Evolutionary conservation across 2,888 invertebrate species (phyloP).

Genomic region (Drosophila acutilabella): DNA sequence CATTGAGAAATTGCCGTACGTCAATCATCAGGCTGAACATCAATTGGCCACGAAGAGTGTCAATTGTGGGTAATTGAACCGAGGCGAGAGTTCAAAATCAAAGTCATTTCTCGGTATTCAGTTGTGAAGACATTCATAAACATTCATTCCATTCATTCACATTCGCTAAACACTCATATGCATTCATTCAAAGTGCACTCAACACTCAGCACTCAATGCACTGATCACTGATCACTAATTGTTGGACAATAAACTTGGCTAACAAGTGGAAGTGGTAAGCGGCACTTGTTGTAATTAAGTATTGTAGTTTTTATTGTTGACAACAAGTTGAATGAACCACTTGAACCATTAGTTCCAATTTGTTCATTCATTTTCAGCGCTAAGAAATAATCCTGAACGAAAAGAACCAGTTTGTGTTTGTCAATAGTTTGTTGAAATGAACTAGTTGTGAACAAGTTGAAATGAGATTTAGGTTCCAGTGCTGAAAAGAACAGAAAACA

Average conservation of each 20-base stretch:
- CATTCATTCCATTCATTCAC: neutral
- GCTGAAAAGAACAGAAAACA: too few relatives aligned
- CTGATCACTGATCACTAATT: slow-evolving; percentile 33
- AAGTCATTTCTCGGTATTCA: slow-evolving; percentile 27
- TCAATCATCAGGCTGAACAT: slow-evolving; percentile 16
- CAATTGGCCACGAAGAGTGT: slow-evolving; percentile 35
- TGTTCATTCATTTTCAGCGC: slow-evolving; percentile 17
- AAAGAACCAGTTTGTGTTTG: neutral
- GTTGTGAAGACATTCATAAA: neutral
- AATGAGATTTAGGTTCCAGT: too few relatives aligned
- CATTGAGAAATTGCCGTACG: slow-evolving; percentile 1
- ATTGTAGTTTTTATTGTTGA: slow-evolving; percentile 5
- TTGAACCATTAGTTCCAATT: slow-evolving; percentile 12
- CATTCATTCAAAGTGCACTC: slow-evolving; percentile 20
- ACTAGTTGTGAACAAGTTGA: too few relatives aligned
- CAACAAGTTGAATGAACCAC: slow-evolving; percentile 58
- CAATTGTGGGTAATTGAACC: slow-evolving; percentile 49
- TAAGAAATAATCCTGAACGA: neutral
- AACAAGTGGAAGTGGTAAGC: slow-evolving; percentile 58
- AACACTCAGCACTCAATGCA: slow-evolving; percentile 22
- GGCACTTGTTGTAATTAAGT: slow-evolving; percentile 18
- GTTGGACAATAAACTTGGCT: slow-evolving; percentile 67
- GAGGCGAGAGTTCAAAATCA: slow-evolving; percentile 51
- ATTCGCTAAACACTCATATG: slow-evolving; percentile 6
- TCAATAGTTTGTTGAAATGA: too few relatives aligned